A percentile compares a stretch with the other conserved stretches of the same genome.
phyloP scores from a whole-genome alignment of 1,140 invertebrate genomes.

The Calephelis nemesis region DNA sequence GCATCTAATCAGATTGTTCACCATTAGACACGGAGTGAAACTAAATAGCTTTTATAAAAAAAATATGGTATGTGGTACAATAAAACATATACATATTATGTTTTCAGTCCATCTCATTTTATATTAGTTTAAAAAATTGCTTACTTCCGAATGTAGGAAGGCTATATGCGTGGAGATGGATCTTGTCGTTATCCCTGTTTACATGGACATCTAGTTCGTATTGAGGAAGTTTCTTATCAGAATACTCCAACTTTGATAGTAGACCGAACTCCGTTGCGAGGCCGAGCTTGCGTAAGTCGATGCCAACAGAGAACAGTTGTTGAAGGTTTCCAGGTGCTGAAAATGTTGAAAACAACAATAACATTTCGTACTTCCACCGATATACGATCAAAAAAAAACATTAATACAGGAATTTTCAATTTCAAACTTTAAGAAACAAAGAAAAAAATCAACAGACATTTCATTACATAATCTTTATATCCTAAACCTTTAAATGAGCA shows the following conservation, averaged over 20 bases:
- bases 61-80: too few relatives aligned
- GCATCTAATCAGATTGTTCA: too few relatives aligned
- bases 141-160: slow-evolving; percentile 78
- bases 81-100: too few relatives aligned
- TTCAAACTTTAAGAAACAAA: too few relatives aligned
- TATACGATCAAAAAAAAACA: too few relatives aligned
- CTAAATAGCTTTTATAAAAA: too few relatives aligned
- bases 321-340: slow-evolving; percentile 54
- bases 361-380: not conserved
- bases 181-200: slow-evolving; percentile 84
- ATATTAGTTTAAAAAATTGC: slow-evolving; percentile 31
- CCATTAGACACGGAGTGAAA: too few relatives aligned
- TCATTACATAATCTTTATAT: too few relatives aligned
- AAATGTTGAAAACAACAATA: slow-evolving; percentile 6
- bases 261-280: slow-evolving; percentile 85
- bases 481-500: too few relatives aligned
- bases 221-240: slow-evolving; percentile 79
- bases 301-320: slow-evolving; percentile 54
- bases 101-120: too few relatives aligned
- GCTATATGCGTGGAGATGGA: slow-evolving; percentile 83
- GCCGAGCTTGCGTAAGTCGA: slow-evolving; percentile 86
- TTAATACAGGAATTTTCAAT: too few relatives aligned
- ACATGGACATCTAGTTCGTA: slow-evolving; percentile 85
- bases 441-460: too few relatives aligned
- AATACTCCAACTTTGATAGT: slow-evolving; percentile 81